These are phyloP conservation scores for Sinocyclocheilus maitianheensis DNA, from an alignment of 2,113 vertebrate genomes.

Conservation along the genomic window DNA sequence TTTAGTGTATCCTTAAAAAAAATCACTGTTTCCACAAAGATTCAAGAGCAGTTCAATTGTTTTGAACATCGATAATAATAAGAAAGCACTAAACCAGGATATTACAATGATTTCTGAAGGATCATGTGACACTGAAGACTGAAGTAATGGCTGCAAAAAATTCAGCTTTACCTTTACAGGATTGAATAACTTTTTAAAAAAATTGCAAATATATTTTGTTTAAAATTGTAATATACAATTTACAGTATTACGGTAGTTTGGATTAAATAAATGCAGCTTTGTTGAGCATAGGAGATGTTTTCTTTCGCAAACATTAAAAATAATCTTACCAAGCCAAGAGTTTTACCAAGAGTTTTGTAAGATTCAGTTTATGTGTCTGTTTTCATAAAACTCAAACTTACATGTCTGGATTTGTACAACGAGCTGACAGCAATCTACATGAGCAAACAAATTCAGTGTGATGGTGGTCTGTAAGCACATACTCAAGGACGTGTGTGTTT, in stretches of 20 bases:
- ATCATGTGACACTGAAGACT: too few species aligned
- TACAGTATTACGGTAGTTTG: not conserved
- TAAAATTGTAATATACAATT: not conserved
- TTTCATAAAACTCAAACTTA: not conserved
- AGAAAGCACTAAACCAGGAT: too few species aligned
- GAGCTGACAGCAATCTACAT: not conserved
- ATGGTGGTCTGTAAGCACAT: slow-evolving; percentile 12
- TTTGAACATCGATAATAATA: too few species aligned
- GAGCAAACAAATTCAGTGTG: not conserved
- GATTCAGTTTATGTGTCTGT: not conserved
- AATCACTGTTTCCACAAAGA: too few species aligned
- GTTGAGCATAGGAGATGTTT: too few species aligned
- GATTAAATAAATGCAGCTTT: too few species aligned
- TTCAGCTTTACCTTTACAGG: not conserved
- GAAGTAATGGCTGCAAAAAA: too few species aligned
- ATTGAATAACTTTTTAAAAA: too few species aligned
- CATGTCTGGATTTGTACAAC: not conserved
- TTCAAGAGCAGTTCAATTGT: too few species aligned
- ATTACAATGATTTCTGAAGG: too few species aligned
- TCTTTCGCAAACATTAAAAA: too few species aligned
- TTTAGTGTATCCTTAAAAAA: too few species aligned
- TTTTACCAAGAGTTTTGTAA: not conserved
- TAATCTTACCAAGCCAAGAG: not conserved
- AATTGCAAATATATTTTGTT: not conserved
- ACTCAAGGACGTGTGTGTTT: slow-evolving; percentile 44